Conservation (phyloP, 2,888 invertebrate genomes). For the Ceriagrion tenellum region DNA sequence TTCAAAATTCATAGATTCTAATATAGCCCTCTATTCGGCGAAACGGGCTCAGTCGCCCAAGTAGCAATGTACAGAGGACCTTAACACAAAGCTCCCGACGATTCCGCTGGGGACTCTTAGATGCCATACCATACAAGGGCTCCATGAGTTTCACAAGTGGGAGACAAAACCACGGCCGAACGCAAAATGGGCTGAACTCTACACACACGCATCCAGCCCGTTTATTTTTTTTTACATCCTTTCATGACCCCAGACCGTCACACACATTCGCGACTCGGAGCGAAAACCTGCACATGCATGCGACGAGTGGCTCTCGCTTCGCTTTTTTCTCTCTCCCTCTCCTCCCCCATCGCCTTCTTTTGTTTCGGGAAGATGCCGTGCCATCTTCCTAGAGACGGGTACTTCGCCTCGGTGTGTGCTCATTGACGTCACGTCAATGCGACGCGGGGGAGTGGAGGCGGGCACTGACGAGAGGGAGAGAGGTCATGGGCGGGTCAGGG, state of each 20-base stretch:
- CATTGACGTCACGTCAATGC: conserved; percentile 58
- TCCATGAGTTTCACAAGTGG: not conserved
- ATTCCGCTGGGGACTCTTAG: not conserved
- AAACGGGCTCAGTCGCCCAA: not conserved
- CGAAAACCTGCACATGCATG: conserved; percentile 48
- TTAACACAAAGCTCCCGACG: not conserved
- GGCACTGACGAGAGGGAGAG: not conserved
- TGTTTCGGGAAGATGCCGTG: conserved; percentile 24
- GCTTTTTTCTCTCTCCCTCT: not conserved
- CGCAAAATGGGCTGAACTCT: not conserved
- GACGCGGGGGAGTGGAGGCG: too few relatives aligned
- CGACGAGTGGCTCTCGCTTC: not conserved
- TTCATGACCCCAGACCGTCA: not conserved
- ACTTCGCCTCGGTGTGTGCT: not conserved
- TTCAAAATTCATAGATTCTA: too few relatives aligned
- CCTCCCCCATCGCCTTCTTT: not conserved
- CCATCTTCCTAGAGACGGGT: not conserved
- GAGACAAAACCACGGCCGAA: not conserved
- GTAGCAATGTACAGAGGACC: not conserved
- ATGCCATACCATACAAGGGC: not conserved
- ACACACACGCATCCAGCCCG: not conserved
- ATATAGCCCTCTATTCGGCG: not conserved
- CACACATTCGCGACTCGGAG: conserved; percentile 16
- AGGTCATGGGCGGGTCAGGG: conserved; percentile 50
- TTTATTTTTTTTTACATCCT: not conserved